A percentile compares a stretch with the other conserved stretches of the same genome.
These are phyloP conservation scores for Siderastrea radians DNA, from an alignment of 92 coral and sea anemone species.

Conservation along the genomic window DNA sequence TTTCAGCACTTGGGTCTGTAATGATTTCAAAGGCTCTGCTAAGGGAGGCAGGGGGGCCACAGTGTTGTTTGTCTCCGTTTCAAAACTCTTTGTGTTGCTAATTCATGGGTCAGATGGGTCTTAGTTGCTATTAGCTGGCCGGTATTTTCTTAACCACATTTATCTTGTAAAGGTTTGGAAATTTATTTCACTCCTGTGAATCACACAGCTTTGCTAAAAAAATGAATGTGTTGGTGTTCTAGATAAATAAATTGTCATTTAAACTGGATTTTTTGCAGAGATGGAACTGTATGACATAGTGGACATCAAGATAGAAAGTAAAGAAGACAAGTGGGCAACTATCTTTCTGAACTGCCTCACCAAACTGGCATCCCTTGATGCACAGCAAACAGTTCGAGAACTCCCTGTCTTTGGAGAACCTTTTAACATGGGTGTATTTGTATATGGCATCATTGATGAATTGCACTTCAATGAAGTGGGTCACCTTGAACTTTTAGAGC, in stretches of 20 bases:
- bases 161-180: too few species aligned
- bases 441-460: slow-evolving; percentile 77
- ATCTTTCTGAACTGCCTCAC: slow-evolving; percentile 70
- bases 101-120: too few species aligned
- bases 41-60: too few species aligned
- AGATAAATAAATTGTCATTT: too few species aligned
- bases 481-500: slow-evolving; percentile 67
- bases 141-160: too few species aligned
- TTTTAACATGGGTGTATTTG: slow-evolving; percentile 66
- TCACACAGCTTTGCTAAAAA: too few species aligned
- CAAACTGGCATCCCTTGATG: slow-evolving; percentile 67
- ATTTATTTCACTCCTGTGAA: too few species aligned
- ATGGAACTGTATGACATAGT: slow-evolving; percentile 68
- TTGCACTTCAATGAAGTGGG: slow-evolving; percentile 50
- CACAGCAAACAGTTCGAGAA: slow-evolving; percentile 68
- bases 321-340: slow-evolving; percentile 80
- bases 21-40: too few species aligned
- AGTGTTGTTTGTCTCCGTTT: too few species aligned
- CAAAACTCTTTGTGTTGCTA: too few species aligned
- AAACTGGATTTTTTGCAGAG: slow-evolving; percentile 26
- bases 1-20: too few species aligned
- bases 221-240: neutral
- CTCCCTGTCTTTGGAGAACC: slow-evolving; percentile 77
- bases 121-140: too few species aligned
- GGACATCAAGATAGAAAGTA: slow-evolving; percentile 51